A percentile compares a stretch with the other conserved stretches of the same genome.
Conservation (phyloP, 2,797 vertebrate species). For the Hippopotamyrus pictus region DNA sequence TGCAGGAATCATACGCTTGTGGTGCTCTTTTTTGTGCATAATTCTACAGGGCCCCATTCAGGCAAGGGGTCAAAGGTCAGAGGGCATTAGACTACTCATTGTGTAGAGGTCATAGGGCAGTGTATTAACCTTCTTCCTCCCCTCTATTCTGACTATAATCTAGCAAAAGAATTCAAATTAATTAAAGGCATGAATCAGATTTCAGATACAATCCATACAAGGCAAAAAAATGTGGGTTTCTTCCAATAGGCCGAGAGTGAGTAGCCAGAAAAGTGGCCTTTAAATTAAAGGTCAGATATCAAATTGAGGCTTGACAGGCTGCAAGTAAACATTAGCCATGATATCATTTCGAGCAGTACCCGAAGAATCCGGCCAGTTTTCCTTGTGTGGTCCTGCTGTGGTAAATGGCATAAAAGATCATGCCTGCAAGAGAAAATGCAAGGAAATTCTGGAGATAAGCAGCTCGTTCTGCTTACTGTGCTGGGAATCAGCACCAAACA, state of each 20-base stretch:
- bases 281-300: conserved; percentile 15
- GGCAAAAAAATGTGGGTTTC: background rate
- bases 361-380: background rate
- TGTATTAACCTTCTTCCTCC: conserved; percentile 1
- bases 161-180: background rate
- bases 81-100: background rate
- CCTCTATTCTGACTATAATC: background rate
- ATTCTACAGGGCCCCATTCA: background rate
- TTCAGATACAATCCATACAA: conserved; percentile 10
- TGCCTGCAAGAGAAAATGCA: background rate
- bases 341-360: background rate
- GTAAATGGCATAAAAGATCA: background rate
- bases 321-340: conserved; percentile 9
- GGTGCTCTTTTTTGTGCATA: background rate
- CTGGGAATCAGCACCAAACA: background rate
- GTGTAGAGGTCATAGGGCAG: background rate
- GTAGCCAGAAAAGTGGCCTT: background rate
- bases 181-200: conserved; percentile 10
- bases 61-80: background rate
- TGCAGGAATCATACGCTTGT: background rate
- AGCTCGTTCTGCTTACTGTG: background rate
- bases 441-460: background rate
- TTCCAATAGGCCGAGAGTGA: background rate
- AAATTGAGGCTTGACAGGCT: background rate
- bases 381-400: background rate